A percentile compares a stretch with the other conserved stretches of the same genome.
Evolutionary conservation across 1,140 invertebrate species (phyloP).

Genomic region (Aphaenogaster ashmeadi): DNA sequence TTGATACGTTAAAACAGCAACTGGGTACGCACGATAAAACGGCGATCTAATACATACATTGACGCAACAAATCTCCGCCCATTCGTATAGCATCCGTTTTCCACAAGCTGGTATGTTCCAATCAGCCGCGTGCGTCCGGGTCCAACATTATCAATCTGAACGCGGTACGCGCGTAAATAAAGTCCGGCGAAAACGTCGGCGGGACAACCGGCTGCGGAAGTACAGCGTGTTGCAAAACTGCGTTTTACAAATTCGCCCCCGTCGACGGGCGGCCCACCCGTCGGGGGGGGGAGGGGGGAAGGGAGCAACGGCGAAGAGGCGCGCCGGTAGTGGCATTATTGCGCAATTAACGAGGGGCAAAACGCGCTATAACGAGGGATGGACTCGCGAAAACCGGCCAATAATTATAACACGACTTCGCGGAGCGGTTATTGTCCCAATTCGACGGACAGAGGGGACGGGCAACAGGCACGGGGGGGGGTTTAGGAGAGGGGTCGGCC

Average conservation of each 20-base stretch:
- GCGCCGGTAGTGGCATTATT: conserved; percentile 62
- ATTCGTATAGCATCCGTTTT: neutral
- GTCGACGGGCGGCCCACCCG: neutral
- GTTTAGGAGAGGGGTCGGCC: neutral
- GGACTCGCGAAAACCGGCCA: conserved; percentile 69
- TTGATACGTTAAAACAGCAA: conserved; percentile 32
- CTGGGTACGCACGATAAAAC: conserved; percentile 3
- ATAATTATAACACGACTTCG: conserved; percentile 83
- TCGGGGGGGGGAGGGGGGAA: too few relatives aligned
- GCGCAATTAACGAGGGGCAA: conserved; percentile 61
- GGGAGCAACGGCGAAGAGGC: conserved; percentile 21
- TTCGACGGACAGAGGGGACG: conserved; percentile 63
- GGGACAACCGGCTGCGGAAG: conserved; percentile 32
- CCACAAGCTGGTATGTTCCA: conserved; percentile 25
- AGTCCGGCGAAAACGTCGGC: conserved; percentile 40
- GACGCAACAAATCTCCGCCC: conserved; percentile 37
- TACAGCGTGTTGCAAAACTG: conserved; percentile 45
- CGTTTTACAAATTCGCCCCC: conserved; percentile 39
- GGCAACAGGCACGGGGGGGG: neutral
- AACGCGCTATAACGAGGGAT: conserved; percentile 62
- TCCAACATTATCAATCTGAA: conserved; percentile 53
- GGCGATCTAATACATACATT: conserved; percentile 37
- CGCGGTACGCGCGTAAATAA: conserved; percentile 53
- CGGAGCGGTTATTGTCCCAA: conserved; percentile 84
- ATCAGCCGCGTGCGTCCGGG: conserved; percentile 41